Percentiles rank a stretch among this genome's conserved stretches.
These are phyloP conservation scores for Pseudobourletiella spinata DNA, from an alignment of 1,140 invertebrate genomes.

Conservation along the genomic window DNA sequence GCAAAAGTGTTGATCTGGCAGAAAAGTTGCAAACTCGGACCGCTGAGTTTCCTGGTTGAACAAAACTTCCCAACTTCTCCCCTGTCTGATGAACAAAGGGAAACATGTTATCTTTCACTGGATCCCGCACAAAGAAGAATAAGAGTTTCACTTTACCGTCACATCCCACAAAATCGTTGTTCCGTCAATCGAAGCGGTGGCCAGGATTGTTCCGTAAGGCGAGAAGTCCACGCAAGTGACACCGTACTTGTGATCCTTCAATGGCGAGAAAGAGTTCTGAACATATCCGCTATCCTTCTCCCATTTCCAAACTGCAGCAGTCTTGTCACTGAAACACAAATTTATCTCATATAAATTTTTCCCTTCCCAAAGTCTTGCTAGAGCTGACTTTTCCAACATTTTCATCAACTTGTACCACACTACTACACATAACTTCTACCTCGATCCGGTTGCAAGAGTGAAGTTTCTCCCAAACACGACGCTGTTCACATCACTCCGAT, in stretches of 20 bases:
- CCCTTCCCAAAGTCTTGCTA: background rate
- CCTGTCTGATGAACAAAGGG: slow-evolving; percentile 53
- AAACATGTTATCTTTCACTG: no score
- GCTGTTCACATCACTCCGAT: slow-evolving; percentile 56
- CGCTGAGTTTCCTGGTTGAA: slow-evolving; percentile 54
- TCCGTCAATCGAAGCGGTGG: slow-evolving; percentile 62
- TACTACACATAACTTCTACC: slow-evolving; percentile 44
- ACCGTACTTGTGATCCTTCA: slow-evolving; percentile 56
- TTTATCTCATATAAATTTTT: background rate
- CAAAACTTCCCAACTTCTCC: slow-evolving; percentile 51
- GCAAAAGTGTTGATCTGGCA: slow-evolving; percentile 53
- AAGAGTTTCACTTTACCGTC: slow-evolving; percentile 35
- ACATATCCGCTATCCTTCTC: slow-evolving; percentile 47
- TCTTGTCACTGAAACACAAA: slow-evolving; percentile 50
- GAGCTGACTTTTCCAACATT: background rate
- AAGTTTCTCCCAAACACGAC: slow-evolving; percentile 53
- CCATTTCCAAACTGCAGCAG: slow-evolving; percentile 55
- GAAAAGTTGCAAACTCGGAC: slow-evolving; percentile 59
- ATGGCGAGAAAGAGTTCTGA: slow-evolving; percentile 49
- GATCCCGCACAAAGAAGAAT: background rate
- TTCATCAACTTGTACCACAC: background rate
- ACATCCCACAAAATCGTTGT: slow-evolving; percentile 60
- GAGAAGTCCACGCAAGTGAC: slow-evolving; percentile 41
- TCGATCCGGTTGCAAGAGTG: slow-evolving; percentile 52
- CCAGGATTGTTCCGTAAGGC: slow-evolving; percentile 58